phyloP scores from a whole-genome alignment of 2,797 vertebrate genomes.

The Danio jaintianensis region DNA sequence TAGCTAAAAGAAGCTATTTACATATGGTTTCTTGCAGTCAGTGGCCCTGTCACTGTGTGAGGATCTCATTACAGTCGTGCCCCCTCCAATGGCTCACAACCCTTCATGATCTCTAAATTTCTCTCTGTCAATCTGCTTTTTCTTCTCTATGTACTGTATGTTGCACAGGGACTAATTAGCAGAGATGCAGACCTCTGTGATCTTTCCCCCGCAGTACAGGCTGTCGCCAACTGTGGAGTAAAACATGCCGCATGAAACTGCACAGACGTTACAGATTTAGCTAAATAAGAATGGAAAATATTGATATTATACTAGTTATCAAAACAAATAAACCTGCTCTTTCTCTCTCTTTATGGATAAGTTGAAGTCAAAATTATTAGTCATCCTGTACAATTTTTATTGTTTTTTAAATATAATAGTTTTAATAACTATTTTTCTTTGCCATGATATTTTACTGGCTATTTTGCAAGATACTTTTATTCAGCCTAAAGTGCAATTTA shows the following conservation, averaged over 20 bases:
- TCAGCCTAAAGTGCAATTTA: no score
- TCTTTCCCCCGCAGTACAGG: conserved; percentile 37
- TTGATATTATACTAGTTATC: background rate
- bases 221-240: conserved; percentile 5
- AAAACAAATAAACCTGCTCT: no score
- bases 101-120: conserved; percentile 59
- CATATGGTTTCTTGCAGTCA: conserved; percentile 43
- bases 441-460: no score
- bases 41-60: conserved; percentile 42
- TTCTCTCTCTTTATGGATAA: no score
- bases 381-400: no score
- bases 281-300: background rate
- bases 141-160: conserved; percentile 32
- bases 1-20: conserved; percentile 52
- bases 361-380: no score
- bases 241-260: conserved; percentile 24
- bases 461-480: no score
- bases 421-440: no score
- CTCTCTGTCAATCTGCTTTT: conserved; percentile 52
- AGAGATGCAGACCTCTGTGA: conserved; percentile 53
- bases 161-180: conserved; percentile 59
- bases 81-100: conserved; percentile 51
- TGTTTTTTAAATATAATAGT: no score
- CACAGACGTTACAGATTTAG: conserved; percentile 4
- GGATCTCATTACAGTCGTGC: conserved; percentile 56